Evolutionary conservation across 2,797 vertebrate species (phyloP), one percentile per base, ranked within the genome.

Genomic region (Thripadectes ignobilis): DNA sequence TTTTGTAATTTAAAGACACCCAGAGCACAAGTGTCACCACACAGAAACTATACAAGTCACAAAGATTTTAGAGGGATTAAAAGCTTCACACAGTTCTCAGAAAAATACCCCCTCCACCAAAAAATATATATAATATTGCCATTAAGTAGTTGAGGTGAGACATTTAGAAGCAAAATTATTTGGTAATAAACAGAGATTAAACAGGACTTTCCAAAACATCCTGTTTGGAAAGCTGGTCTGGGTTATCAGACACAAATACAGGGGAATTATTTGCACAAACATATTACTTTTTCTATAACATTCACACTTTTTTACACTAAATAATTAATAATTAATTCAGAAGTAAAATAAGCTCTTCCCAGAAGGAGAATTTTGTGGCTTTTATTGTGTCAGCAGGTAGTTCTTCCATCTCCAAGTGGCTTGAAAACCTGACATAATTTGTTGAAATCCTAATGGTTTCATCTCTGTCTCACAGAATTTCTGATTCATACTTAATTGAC

Each of bases 401-500:
- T 46, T 45, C 52, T 79, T 10, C 9, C 57, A 13, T n/a, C 52
- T 12, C 0, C 18, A 52, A 85, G 68, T 15, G 87, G 24, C 38
- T 82, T 15, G 62, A 62, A 91, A 87, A 86, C 4, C 48, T 82
- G 67, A 69, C 15, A 71, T 27, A 89, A 92, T 52, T 83, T 8
- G 15, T 85, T 80, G 80, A 77, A 93, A 85, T 89, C 68, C 19
- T 93, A 85, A 96, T 77, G 87, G 88, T 66, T 93, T 88, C 89
- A 88, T 88, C 88, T 90, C 75, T 10, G 51, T 68, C 89, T 71
- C 72, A 8, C 11, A 54, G 75, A 83, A 83, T 74, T 96, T 57
- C 85, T 85, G 87, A 96, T 93, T 93, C 91, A 89, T 75, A 91
- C 91, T 92, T 96, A 95, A 96, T 93, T 89, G 93, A 83, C 74